These are phyloP conservation scores for Ancistrus triradiatus DNA, from an alignment of 2,113 vertebrate genomes.

Conservation along the genomic window DNA sequence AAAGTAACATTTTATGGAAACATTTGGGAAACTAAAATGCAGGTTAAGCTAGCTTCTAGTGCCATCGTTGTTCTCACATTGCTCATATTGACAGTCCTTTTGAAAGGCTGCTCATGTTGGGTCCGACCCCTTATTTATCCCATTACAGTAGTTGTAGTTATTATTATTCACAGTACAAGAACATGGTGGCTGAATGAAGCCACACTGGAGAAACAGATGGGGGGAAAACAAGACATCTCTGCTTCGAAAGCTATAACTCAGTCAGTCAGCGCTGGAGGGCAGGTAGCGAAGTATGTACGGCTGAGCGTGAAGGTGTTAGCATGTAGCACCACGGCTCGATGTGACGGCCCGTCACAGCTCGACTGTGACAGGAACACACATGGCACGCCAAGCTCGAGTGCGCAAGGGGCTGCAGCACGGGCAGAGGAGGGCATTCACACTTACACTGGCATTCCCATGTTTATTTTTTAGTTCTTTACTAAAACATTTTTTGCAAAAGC, in stretches of 20 bases:
- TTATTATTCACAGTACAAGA: neutral
- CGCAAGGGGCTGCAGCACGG: conserved; percentile 23
- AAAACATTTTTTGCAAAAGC: no score
- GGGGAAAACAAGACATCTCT: neutral
- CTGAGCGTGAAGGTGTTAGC: conserved; percentile 9
- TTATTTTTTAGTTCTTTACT: neutral
- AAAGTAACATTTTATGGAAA: no score
- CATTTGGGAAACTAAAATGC: no score
- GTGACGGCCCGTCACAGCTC: conserved; percentile 36
- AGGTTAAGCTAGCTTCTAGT: no score
- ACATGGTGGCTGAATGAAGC: neutral
- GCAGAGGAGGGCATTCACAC: no score
- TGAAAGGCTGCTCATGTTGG: no score
- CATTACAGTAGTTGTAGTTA: neutral
- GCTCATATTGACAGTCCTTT: no score
- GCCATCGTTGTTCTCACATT: no score
- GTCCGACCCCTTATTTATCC: no score
- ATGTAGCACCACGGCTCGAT: conserved; percentile 30
- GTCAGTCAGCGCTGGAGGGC: conserved; percentile 30
- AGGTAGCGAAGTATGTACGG: neutral
- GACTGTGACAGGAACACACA: conserved; percentile 35
- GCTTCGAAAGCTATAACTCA: conserved; percentile 5
- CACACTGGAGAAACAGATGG: neutral
- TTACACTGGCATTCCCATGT: neutral
- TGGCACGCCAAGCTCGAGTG: conserved; percentile 25